phyloP scores from a whole-genome alignment of 2,888 invertebrate genomes.

The Eumacrocentrus americanus region DNA sequence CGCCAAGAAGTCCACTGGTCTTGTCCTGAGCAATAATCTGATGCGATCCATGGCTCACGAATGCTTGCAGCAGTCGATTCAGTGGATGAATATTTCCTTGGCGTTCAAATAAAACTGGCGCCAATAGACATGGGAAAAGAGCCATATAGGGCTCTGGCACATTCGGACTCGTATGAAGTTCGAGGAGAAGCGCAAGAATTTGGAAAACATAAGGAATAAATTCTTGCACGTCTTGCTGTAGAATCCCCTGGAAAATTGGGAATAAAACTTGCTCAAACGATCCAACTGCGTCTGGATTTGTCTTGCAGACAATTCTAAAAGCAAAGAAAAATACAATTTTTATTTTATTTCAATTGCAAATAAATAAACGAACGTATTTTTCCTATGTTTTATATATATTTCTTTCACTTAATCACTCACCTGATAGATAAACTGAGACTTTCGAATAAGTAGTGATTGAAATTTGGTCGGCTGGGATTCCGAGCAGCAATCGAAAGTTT shows the following conservation, averaged over 20 bases:
- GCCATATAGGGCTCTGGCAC: constrained; percentile 86
- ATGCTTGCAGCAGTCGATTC: constrained; percentile 89
- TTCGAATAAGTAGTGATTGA: constrained; percentile 98
- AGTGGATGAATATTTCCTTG: constrained; percentile 93
- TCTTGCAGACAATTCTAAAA: constrained; percentile 81
- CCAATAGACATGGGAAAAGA: constrained; percentile 86
- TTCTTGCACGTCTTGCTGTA: constrained; percentile 94
- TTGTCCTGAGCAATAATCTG: constrained; percentile 75
- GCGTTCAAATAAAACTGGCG: constrained; percentile 92
- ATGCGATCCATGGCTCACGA: constrained; percentile 74
- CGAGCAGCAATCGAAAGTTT: constrained; percentile 84
- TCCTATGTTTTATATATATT: no score
- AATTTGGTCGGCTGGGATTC: constrained; percentile 96
- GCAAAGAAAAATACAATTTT: constrained; percentile 26
- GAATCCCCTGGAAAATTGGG: constrained; percentile 92
- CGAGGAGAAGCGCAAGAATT: constrained; percentile 90
- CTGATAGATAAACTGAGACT: constrained; percentile 87
- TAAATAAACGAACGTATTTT: no score
- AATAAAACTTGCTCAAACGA: constrained; percentile 93
- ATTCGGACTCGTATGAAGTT: constrained; percentile 68
- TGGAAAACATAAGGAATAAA: constrained; percentile 99
- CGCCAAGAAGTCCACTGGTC: constrained; percentile 84
- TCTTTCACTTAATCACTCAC: constrained; percentile 69
- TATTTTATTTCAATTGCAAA: constrained; percentile 8
- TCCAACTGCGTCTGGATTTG: constrained; percentile 77